Evolutionary conservation across 1,140 invertebrate species (phyloP).

Genomic region (Leptopilina clavipes): DNA sequence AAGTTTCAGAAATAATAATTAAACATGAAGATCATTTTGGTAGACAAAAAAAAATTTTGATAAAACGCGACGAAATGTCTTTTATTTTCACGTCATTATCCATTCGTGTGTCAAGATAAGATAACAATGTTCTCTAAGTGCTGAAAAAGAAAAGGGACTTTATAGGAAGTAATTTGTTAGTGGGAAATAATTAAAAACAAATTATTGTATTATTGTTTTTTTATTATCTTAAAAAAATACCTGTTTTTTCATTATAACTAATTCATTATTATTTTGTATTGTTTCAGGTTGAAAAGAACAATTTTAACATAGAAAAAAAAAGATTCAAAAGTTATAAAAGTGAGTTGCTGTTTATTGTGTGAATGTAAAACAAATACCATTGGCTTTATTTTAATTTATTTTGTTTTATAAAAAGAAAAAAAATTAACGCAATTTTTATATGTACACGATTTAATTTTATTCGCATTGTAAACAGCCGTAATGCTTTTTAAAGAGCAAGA

Average conservation of each 20-base stretch:
- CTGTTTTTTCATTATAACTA: too few relatives aligned
- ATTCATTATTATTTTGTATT: not conserved
- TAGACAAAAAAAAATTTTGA: not conserved
- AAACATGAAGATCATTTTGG: not conserved
- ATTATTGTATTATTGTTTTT: not conserved
- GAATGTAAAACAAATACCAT: not conserved
- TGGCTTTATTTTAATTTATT: not conserved
- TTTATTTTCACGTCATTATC: constrained; percentile 32
- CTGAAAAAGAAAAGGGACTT: not conserved
- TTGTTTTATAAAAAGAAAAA: not conserved
- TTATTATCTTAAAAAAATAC: too few relatives aligned
- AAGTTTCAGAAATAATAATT: constrained; percentile 5
- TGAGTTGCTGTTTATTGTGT: constrained; percentile 5
- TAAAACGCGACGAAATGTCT: constrained; percentile 17
- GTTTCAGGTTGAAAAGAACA: constrained; percentile 14
- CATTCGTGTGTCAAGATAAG: constrained; percentile 21
- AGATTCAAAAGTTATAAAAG: constrained; percentile 1
- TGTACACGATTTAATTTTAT: not conserved
- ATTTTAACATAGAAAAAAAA: not conserved
- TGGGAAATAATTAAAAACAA: not conserved
- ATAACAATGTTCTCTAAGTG: constrained; percentile 5
- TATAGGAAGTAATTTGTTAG: not conserved
- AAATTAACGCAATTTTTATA: not conserved
- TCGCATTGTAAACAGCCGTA: not conserved
- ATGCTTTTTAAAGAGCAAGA: not conserved